phyloP scores from a whole-genome alignment of 1,140 invertebrate genomes.

The Drosophila arizonae region DNA sequence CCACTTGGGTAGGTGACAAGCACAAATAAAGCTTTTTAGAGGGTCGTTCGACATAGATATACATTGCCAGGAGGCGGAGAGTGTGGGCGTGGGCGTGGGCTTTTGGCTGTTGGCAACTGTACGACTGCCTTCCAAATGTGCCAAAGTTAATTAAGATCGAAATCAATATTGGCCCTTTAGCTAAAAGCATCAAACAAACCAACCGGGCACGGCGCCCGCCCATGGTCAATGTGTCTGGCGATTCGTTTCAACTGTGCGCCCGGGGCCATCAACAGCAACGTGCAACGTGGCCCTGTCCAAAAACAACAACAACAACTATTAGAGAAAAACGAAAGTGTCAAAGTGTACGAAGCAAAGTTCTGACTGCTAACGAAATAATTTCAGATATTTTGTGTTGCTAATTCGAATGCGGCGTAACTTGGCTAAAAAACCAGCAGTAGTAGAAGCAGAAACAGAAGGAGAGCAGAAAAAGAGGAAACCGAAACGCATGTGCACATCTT shows the following conservation, averaged over 20 bases:
- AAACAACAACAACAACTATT: slow-evolving; percentile 27
- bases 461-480: background rate
- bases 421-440: slow-evolving; percentile 26
- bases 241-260: slow-evolving; percentile 67
- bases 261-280: slow-evolving; percentile 53
- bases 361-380: slow-evolving; percentile 72
- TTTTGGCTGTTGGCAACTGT: slow-evolving; percentile 24
- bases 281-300: slow-evolving; percentile 43
- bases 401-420: slow-evolving; percentile 71
- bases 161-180: slow-evolving; percentile 81
- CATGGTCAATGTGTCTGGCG: slow-evolving; percentile 48
- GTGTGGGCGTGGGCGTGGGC: background rate
- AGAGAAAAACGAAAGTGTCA: slow-evolving; percentile 70
- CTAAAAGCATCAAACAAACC: slow-evolving; percentile 80
- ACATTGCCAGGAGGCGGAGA: slow-evolving; percentile 6
- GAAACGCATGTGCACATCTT: slow-evolving; percentile 71
- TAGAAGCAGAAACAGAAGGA: background rate
- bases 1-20: slow-evolving; percentile 24
- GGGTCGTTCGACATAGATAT: slow-evolving; percentile 41
- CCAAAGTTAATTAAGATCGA: slow-evolving; percentile 82
- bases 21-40: slow-evolving; percentile 63
- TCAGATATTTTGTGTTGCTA: slow-evolving; percentile 81
- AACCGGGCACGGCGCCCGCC: slow-evolving; percentile 45
- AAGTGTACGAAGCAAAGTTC: slow-evolving; percentile 71
- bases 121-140: slow-evolving; percentile 75